phyloP scores from a whole-genome alignment of 2,113 vertebrate species.

The Mionectes macconnelli region DNA sequence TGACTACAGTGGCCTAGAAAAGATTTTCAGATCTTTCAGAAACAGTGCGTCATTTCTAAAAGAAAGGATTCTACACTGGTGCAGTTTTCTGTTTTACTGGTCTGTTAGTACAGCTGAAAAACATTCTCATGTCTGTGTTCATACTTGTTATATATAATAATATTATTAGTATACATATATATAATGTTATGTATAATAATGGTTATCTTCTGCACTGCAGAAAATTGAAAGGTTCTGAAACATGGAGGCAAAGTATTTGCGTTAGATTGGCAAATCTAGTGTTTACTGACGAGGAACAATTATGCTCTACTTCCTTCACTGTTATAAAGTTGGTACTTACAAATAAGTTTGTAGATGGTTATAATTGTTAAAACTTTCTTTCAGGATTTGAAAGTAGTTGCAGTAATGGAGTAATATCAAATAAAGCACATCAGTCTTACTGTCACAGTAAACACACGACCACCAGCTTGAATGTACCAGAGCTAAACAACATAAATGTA shows the following conservation, averaged over 20 bases:
- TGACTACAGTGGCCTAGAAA: background rate
- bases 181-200: background rate
- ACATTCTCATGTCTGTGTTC: background rate
- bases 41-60: background rate
- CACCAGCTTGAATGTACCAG: slow-evolving; percentile 81
- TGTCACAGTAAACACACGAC: slow-evolving; percentile 89
- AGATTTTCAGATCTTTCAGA: background rate
- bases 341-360: background rate
- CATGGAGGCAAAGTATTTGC: background rate
- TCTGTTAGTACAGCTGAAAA: background rate
- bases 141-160: background rate
- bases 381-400: slow-evolving; percentile 91
- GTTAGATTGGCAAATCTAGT: background rate
- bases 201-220: background rate
- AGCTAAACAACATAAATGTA: slow-evolving; percentile 91
- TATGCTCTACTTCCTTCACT: background rate
- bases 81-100: background rate
- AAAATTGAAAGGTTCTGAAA: background rate
- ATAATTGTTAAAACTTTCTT: background rate
- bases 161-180: too few relatives aligned
- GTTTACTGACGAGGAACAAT: background rate
- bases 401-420: slow-evolving; percentile 95
- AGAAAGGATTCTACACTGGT: rapidly evolving
- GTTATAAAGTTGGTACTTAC: background rate
- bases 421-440: slow-evolving; percentile 88